Evolutionary conservation across 2,888 invertebrate species (phyloP), one percentile per base, ranked within the genome.

Genomic region (Sinopyrophorus schimmeli): DNA sequence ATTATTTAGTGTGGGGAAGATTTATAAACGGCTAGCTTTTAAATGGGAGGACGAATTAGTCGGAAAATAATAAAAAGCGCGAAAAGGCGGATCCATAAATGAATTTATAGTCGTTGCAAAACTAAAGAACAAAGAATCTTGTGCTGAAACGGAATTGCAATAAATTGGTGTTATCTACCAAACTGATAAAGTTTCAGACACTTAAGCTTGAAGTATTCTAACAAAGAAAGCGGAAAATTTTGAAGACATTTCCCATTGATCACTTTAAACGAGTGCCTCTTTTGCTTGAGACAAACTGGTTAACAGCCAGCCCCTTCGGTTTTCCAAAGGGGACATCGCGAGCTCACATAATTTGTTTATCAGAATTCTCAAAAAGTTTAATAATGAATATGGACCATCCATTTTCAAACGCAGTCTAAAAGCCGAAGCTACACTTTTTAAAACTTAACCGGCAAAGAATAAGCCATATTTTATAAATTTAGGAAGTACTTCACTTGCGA

Each of bases 221-320:
- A 35, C 43, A 43, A 43, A 43, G 43, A 32, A 43, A 43, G 34
- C 43, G 43, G 43, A 43, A 43, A 34, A 43, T 43, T 43, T 42
- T 27, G 43, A 43, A 27, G 43, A 34, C 43, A 35, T 35, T 34
- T 35, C 34, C 26, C 43, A 43, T 43, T 43, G 43, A 43, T 43
- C 43, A 43, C 43, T 43, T 43, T 43, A 43, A 43, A 43, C 35
- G 43, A 35, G 43, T 43, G 43, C 43, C 30, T 42, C 26, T 43
- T 34, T 43, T 43, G 43, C 32, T 43, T 43, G 43, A 43, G 32
- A 43, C 43, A 43, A 43, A 43, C 43, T 34, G 43, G 34, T 34
- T 27, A 43, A 43, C 43, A 43, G 34, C 34, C n/a, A n/a, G n/a
- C n/a, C n/a, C n/a, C n/a, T n/a, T n/a, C n/a, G n/a, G n/a, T n/a